Evolutionary conservation across 23 tunicate species (phyloP).

Genomic region (Phallusia fumigata): DNA sequence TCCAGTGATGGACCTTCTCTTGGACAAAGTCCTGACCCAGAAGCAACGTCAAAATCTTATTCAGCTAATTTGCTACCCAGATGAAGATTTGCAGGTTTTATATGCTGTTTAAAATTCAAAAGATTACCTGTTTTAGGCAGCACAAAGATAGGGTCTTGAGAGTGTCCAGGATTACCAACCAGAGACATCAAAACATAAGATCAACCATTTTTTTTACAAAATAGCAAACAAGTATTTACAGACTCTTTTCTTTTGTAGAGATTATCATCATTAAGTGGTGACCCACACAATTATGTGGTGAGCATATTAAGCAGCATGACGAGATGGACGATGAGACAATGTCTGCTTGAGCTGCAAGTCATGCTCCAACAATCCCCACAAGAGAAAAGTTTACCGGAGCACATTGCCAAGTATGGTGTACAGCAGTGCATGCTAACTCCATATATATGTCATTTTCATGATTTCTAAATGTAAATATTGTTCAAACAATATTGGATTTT

Average conservation of each 20-base stretch:
- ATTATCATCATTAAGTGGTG: constrained; percentile 36
- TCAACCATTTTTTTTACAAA: too few relatives aligned
- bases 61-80: constrained; percentile 75
- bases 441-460: too few relatives aligned
- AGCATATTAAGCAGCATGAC: constrained; percentile 66
- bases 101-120: too few relatives aligned
- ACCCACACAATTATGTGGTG: constrained; percentile 67
- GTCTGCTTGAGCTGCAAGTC: constrained; percentile 76
- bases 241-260: constrained; percentile 15
- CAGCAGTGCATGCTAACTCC: too few relatives aligned
- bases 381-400: constrained; percentile 62
- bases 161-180: too few relatives aligned
- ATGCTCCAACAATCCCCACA: constrained; percentile 62
- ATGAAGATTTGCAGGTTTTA: constrained; percentile 68
- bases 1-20: constrained; percentile 57
- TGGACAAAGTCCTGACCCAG: constrained; percentile 69
- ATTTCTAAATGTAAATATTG: too few relatives aligned
- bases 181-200: too few relatives aligned
- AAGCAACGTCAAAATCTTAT: constrained; percentile 76
- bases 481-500: too few relatives aligned
- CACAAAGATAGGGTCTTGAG: too few relatives aligned
- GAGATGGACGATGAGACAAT: constrained; percentile 76
- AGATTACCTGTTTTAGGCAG: too few relatives aligned
- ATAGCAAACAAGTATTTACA: too few relatives aligned
- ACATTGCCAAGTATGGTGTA: constrained; percentile 90